phyloP scores from a whole-genome alignment of 2,113 vertebrate genomes.

The Callipepla californica region DNA sequence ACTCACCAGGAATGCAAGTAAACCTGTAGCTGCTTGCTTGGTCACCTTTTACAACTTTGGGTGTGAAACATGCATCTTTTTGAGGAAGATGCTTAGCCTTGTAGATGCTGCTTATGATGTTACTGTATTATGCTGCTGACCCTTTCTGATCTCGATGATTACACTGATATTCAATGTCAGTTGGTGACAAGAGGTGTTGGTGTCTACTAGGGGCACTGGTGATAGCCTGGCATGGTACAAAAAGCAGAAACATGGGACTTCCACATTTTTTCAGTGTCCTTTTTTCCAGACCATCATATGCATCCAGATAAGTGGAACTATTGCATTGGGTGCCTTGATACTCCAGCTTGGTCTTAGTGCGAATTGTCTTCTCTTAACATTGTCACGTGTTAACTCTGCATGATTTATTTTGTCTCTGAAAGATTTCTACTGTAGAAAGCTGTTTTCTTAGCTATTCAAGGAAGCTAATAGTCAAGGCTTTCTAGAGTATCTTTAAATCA shows the following conservation, averaged over 20 bases:
- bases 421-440: neutral
- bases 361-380: neutral
- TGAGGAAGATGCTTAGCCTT: too few relatives aligned
- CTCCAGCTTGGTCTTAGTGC: neutral
- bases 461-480: neutral
- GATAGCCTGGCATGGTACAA: accelerated
- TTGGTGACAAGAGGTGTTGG: neutral
- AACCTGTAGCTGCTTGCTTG: neutral
- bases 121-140: neutral
- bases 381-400: neutral
- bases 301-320: accelerated
- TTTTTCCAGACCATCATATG: neutral
- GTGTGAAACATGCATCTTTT: neutral
- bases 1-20: neutral
- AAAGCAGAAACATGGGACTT: neutral
- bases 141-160: accelerated
- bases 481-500: neutral
- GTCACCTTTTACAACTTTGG: neutral
- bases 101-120: neutral
- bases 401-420: neutral
- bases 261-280: too few relatives aligned
- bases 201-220: neutral
- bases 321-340: neutral
- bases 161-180: neutral
- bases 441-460: neutral